Base-by-base conservation (phyloP, 2,113 vertebrate species). In the Elephas maximus region DNA sequence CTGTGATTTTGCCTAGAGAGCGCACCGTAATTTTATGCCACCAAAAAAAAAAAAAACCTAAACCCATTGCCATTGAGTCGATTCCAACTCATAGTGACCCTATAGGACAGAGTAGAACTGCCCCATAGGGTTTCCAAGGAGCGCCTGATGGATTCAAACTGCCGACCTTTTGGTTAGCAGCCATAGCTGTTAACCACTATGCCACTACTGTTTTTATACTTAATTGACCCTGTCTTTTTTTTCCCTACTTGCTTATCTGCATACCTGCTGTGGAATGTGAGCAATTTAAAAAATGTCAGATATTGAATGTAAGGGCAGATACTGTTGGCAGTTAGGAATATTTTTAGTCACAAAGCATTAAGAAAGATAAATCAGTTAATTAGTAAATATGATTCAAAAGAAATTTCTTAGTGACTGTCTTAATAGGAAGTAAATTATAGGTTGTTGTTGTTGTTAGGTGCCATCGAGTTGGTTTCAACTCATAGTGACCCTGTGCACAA, bases 311-410 rank as follows among this genome's bases (percentile, higher is more conserved):
- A 85, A 90, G 44, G n/a, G 23, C 44, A 84, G 89, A 41, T 73
- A 88, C 74, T 69, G 21, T 48, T 84, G 53, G 15, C 77, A 7
- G 2, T 81, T 48, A 82, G 28, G 62, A 95, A 92, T 62, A 91
- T 81, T 77, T 89, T 63, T 85, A 93, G 44, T 93, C 71, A 85
- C 41, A 96, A 93, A 88, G 30, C 60, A 85, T 65, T 21, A 77
- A 9, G 82, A 93, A 95, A 77, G 80, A n/a, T 84, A 94, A 89
- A 30, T 71, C 71, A 86, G 28, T 37, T 37, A 37, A 37, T 76
- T 73, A 90, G 26, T 93, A 45, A 87, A 92, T 6, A n/a, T 23
- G 41, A 97, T 88, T 95, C 45, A 94, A 71, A 95, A 93, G 53
- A 80, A 96, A 88, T 81, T 28, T 93, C 53, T 92, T 90, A 94